Evolutionary conservation across 2,113 vertebrate species (phyloP), one percentile per base, ranked within the genome.

Genomic region (Scartelaos histophorus): DNA sequence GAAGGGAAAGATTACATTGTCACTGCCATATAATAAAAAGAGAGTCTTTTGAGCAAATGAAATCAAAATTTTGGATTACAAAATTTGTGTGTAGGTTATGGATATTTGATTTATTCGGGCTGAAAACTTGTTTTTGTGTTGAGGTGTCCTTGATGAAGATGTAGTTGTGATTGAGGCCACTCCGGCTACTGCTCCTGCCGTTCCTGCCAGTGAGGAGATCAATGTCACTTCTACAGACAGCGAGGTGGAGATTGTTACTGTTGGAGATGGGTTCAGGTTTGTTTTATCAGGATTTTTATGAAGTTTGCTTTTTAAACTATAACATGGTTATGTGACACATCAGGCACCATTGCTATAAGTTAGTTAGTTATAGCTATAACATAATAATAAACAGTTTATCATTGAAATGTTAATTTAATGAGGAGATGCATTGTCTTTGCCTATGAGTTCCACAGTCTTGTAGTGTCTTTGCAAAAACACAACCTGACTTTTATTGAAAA

Each of bases 191-290:
- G 95, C 96, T 84, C 88, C 97, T 54, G 93, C 95, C 70, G 93
- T 98, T 70, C 95, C 96, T 83, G 96, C 95, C 88, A 99, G 96
- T 5, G 98, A 99, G 94, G 98, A 99, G 94, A 99, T 99, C 92
- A 99, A 99, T 57, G 98, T 99, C 93, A 99, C 98, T 85, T 99
- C 97, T 84, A 99, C 98, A 7, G 98, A 99, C 77, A 99, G 98
- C 25, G 98, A 99, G 91, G 98, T 99, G 72, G 98, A 99, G 90
- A 99, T 99, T 24, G 97, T 99, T 75, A 98, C 97, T 15, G 95
- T 99, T 60, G 97, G 96, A 85, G 98, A 99, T 85, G 95, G 94
- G 80, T 99, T 95, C 92, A 95, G 98, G 98, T 99, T 83, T 19
- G 61, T 64, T 19, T 38, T 21, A n/a, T 13, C 3, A 43, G 22